Conservation (phyloP, 2,113 vertebrate genomes). For the Calidris pygmaea region DNA sequence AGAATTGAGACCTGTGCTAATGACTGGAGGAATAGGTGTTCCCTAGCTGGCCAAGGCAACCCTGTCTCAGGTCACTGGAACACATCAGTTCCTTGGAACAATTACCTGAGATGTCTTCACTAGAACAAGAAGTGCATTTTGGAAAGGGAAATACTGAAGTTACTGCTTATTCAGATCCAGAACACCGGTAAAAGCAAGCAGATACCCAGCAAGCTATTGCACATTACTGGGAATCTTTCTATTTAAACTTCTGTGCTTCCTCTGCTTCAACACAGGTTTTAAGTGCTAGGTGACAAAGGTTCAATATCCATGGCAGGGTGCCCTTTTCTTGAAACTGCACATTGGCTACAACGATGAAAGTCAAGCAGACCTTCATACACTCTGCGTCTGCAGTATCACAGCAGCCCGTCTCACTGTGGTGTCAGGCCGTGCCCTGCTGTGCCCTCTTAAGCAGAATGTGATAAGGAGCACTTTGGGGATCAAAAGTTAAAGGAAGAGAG, state of each 20-base stretch:
- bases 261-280: neutral
- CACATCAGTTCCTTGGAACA: accelerated
- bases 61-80: neutral
- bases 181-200: neutral
- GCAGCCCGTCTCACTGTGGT: neutral
- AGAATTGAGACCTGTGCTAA: neutral
- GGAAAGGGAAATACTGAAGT: neutral
- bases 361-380: neutral
- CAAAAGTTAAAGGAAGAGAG: neutral
- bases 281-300: neutral
- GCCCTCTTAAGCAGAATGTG: neutral
- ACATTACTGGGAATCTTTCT: neutral
- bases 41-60: neutral
- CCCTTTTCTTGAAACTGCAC: neutral
- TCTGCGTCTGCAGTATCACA: neutral
- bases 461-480: neutral
- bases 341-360: neutral
- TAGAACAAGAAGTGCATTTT: neutral
- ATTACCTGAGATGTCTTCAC: neutral
- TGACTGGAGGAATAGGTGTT: neutral
- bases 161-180: neutral
- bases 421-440: neutral
- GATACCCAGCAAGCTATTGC: neutral
- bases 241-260: neutral
- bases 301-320: neutral